Evolutionary conservation across 2,113 vertebrate genomes (phyloP), one percentile per base, ranked within the genome.

Genomic region (Gambusia affinis): DNA sequence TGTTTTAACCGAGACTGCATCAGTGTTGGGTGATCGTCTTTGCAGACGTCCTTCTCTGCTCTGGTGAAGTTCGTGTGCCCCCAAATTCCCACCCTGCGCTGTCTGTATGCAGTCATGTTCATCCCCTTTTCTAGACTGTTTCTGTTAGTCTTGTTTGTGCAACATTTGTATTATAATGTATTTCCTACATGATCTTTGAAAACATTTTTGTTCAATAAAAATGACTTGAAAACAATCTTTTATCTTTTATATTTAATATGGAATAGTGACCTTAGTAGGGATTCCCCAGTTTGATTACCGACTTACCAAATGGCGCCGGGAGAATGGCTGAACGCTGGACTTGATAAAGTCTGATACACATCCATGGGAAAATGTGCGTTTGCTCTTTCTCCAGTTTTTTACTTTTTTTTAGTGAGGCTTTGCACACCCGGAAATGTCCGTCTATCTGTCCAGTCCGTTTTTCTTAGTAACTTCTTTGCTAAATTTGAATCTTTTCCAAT

Each of bases 171-270:
- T 78, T 64, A 85, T 87, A 88, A 54, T 82, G 91, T 88, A 85
- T 91, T 91, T 91, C 89, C 83, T 92, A 92, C 84, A 85, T 86
- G 79, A 87, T 70, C 80, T 92, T 92, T 92, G 70, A 88, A 85
- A 90, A 81, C 61, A 12, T 80, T 82, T 92, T 92, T 91, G 85
- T 91, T 92, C 76, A 92, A 91, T 91, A 92, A 92, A 92, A 90
- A 29, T 60, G 60, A 81, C 76, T 28, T 75, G 8, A 87, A 85
- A 90, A 83, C 0, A 79, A n/a, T 57, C 8, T 10, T 10, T 57
- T 7, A 54, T 57, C 8, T 10, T 37, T 37, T 11, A 37, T 37
- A 11, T 37, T 12, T 11, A 37, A 37, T 37, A 37, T 11, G 35
- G 10, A 3, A 11, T 37, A 8, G 12, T 37, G 10, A 35, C 35